Percentiles rank a stretch among this genome's conserved stretches.
Evolutionary conservation across 2,113 vertebrate genomes (phyloP).

Genomic region (Ornithorhynchus anatinus): DNA sequence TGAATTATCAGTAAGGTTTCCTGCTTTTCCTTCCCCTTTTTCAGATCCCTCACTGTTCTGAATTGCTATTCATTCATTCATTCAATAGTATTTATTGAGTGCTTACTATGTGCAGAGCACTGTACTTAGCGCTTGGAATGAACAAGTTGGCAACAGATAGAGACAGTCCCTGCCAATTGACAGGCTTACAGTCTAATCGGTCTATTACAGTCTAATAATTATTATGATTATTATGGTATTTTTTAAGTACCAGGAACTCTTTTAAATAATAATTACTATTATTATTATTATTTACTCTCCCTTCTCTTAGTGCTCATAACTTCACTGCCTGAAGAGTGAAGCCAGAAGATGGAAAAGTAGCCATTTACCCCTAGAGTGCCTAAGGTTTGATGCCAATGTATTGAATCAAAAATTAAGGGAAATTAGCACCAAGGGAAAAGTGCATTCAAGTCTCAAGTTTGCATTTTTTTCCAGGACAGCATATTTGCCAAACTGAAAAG

Average conservation of each 20-base stretch:
- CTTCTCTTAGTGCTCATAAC: not conserved
- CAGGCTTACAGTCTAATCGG: no score
- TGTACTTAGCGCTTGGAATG: no score
- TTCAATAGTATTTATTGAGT: no score
- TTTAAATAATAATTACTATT: no score
- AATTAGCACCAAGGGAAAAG: slow-evolving; percentile 4
- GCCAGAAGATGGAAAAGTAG: no score
- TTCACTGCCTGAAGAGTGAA: no score
- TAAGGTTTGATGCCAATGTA: accelerated
- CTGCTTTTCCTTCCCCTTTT: not conserved
- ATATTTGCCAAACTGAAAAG: slow-evolving; percentile 47
- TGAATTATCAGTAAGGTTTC: slow-evolving; percentile 41
- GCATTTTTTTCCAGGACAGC: slow-evolving; percentile 22
- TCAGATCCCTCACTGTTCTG: not conserved
- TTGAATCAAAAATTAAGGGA: slow-evolving; percentile 27
- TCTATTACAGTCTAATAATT: no score
- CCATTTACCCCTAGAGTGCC: not conserved
- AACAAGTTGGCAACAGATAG: no score
- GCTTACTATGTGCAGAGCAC: no score
- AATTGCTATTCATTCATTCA: not conserved
- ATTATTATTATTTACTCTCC: not conserved
- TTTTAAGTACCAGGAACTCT: no score
- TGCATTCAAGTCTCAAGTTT: slow-evolving; percentile 42
- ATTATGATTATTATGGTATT: no score
- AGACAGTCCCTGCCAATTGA: no score